Base-by-base conservation (phyloP, 2,888 invertebrate genomes). In the Eupelmus urozonus region DNA sequence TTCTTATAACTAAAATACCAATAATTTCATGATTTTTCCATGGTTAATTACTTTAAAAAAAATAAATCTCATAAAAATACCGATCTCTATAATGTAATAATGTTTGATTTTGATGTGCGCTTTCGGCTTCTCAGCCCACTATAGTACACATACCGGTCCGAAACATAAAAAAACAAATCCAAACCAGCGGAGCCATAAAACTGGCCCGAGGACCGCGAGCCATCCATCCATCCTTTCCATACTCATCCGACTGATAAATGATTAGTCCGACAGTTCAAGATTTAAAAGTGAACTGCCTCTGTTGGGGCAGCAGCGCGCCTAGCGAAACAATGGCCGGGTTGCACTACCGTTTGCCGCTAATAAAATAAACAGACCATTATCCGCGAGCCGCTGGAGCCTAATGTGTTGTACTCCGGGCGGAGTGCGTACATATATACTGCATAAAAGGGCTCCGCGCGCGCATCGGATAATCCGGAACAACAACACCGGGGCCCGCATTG, bases 311-410 rank as follows among this genome's bases (percentile, higher is more conserved):
- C 9, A 42, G 3, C 25, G 3, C 25, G 51, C 29, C 13, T 20
- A 7, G 2, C 55, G 59, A 77, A 77, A 72, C 71, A 77, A 72
- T 67, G 40, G 55, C 18, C 66, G 2, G 29, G 7, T 81, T 81
- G 82, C 80, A 83, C 85, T 82, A 84, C 83, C 85, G 84, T 83
- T 84, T 66, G 81, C 80, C 83, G 80, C 86, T 87, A 85, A 84
- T 87, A 85, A 87, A 88, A 88, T 88, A 88, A 88, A 88, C 86
- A 87, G 79, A 76, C 84, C 77, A 86, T 87, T 87, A 87, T 87
- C 82, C 79, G 75, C 76, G 76, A 82, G 81, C 81, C 75, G n/a
- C n/a, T 3, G 49, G 62, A 73, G 72, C 79, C 83, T 86, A 86
- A 87, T 87, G 80, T 85, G 85, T 85, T 85, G 84, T 83, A 81